Evolutionary conservation across 2,113 vertebrate genomes (phyloP).

Genomic region (Corydoras sp.): DNA sequence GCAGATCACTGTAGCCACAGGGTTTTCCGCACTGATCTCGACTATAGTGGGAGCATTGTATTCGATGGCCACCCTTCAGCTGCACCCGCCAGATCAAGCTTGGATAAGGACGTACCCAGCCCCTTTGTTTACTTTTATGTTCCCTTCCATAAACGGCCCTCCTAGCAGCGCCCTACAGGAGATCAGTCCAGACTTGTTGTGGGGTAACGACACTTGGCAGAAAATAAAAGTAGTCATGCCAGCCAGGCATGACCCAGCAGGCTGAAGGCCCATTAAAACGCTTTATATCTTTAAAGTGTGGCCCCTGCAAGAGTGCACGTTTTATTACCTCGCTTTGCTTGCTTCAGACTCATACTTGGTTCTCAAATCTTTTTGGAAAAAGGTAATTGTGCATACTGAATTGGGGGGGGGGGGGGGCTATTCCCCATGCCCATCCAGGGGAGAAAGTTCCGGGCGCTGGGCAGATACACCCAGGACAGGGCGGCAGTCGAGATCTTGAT

Average conservation of each 20-base stretch:
- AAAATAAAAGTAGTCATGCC: slow-evolving; percentile 34
- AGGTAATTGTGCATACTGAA: no score
- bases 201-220: slow-evolving; percentile 31
- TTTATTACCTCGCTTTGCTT: slow-evolving; percentile 14
- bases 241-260: slow-evolving; percentile 39
- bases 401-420: no score
- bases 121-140: slow-evolving; percentile 34
- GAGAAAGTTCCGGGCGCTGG: no score
- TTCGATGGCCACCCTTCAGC: not conserved
- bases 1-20: slow-evolving; percentile 1
- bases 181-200: slow-evolving; percentile 35
- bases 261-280: slow-evolving; percentile 26
- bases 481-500: no score
- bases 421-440: no score
- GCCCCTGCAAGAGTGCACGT: slow-evolving; percentile 10
- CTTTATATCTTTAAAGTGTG: slow-evolving; percentile 26
- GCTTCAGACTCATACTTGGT: not conserved
- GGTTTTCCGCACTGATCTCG: not conserved
- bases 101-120: slow-evolving; percentile 20
- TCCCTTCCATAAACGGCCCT: slow-evolving; percentile 32
- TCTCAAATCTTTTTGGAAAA: no score
- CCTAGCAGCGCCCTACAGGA: slow-evolving; percentile 13
- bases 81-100: slow-evolving; percentile 16
- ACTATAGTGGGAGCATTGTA: slow-evolving; percentile 5
- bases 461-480: no score